Conservation (phyloP, 2,797 vertebrate genomes). For the Sphaeramia orbicularis region DNA sequence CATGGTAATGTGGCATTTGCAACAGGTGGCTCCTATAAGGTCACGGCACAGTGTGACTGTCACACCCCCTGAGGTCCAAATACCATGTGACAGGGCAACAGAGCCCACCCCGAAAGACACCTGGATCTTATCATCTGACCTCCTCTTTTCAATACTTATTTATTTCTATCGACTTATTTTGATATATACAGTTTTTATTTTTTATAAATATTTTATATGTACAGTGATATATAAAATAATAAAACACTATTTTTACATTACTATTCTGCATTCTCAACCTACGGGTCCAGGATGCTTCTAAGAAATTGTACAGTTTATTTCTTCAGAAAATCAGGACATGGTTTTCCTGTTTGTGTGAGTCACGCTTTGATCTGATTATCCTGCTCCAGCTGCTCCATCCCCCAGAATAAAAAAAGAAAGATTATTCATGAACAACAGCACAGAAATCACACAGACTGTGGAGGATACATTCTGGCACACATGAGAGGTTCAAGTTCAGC, state of each 20-base stretch:
- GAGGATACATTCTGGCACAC: conserved; percentile 21
- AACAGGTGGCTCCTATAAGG: conserved; percentile 77
- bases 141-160: conserved; percentile 50
- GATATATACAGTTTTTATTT: too few species aligned
- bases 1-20: conserved; percentile 83
- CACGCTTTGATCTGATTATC: conserved; percentile 61
- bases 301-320: conserved; percentile 7
- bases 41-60: conserved; percentile 76
- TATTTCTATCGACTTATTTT: conserved; percentile 12
- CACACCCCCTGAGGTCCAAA: conserved; percentile 66
- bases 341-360: conserved; percentile 42
- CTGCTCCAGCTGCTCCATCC: conserved; percentile 51
- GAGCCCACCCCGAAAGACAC: conserved; percentile 33
- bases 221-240: conserved; percentile 1
- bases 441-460: conserved; percentile 17
- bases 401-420: conserved; percentile 36
- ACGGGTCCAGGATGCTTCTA: neutral
- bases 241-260: neutral
- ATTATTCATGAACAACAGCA: conserved; percentile 41
- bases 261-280: neutral
- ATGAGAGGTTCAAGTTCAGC: conserved; percentile 31
- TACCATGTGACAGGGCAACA: conserved; percentile 52
- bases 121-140: conserved; percentile 45
- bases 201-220: too few species aligned
- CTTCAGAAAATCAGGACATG: conserved; percentile 8